Conservation (phyloP, 2,888 invertebrate species). For the Heliconius ismenius region DNA sequence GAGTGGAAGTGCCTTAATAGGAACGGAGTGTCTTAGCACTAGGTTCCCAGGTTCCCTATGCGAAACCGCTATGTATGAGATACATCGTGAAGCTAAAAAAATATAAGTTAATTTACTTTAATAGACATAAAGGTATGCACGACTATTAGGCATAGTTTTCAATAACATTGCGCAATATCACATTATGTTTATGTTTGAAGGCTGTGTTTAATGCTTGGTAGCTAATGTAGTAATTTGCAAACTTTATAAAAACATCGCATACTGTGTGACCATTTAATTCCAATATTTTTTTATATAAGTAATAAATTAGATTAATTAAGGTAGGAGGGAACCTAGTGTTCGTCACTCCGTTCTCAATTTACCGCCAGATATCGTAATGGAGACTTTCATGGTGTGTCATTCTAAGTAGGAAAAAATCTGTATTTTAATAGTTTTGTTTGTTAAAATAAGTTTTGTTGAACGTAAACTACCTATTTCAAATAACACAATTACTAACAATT, state of each 20-base stretch:
- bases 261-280: neutral
- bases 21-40: too few relatives aligned
- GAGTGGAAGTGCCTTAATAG: too few relatives aligned
- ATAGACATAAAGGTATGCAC: neutral
- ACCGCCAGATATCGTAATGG: neutral
- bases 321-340: neutral
- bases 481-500: neutral
- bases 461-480: neutral
- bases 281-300: neutral
- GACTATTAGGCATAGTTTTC: constrained; percentile 5
- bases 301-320: neutral
- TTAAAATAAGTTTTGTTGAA: too few relatives aligned
- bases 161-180: constrained; percentile 9
- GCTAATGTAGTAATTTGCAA: constrained; percentile 9
- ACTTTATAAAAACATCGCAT: neutral
- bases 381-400: neutral
- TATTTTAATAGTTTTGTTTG: too few relatives aligned
- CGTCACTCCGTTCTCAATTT: neutral
- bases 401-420: neutral
- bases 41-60: too few relatives aligned
- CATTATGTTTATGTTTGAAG: constrained; percentile 17
- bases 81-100: too few relatives aligned
- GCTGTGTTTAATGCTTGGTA: constrained; percentile 13
- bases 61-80: too few relatives aligned
- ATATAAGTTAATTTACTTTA: neutral